Evolutionary conservation across 2,113 vertebrate genomes (phyloP), one percentile per base, ranked within the genome.

Genomic region (Nansenia antarctica): DNA sequence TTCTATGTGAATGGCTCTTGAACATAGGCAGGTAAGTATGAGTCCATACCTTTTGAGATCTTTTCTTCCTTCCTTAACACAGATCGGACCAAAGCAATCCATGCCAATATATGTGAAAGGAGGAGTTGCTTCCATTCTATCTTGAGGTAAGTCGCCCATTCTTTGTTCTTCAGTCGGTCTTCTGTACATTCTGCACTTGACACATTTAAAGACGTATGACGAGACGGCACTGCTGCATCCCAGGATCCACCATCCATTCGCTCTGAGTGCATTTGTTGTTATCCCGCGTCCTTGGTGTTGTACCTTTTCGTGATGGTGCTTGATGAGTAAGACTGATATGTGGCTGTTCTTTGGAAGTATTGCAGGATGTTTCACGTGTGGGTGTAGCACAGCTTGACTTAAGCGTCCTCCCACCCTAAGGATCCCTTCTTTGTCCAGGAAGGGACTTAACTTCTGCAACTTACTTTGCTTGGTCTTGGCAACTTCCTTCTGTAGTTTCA

Each of bases 361-460:
- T 63, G 42, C 64, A 6, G 47, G 55, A 55, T 72, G 55, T 20
- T 71, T 78, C 32, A 74, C 35, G 11, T 74, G 66, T 49, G 62
- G 22, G n/a, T 74, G 57, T 6, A 74, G 66, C 15, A 58, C 18
- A 58, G 30, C 66, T 53, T 64, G 67, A 3, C 67, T 66, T 31
- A 74, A 22, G n/a, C 11, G 9, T 74, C 63, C 72, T 74, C 67
- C 62, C 20, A 62, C 39, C 53, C 64, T 67, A 27, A 72, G 67
- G 37, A 79, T 49, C 32, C 34, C 9, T 5, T 58, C 57, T 42
- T 66, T 62, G 35, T 67, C 49, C 55, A 72, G 57, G 15, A 67
- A 73, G 31, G 61, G 49, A 70, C 69, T 64, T 3, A 75, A 64
- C 49, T 52, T 8, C 11, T 15, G 6, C 24, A 72, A 54, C 5